Base-by-base conservation (phyloP, 2,888 invertebrate species). In the Drosophila greeni region DNA sequence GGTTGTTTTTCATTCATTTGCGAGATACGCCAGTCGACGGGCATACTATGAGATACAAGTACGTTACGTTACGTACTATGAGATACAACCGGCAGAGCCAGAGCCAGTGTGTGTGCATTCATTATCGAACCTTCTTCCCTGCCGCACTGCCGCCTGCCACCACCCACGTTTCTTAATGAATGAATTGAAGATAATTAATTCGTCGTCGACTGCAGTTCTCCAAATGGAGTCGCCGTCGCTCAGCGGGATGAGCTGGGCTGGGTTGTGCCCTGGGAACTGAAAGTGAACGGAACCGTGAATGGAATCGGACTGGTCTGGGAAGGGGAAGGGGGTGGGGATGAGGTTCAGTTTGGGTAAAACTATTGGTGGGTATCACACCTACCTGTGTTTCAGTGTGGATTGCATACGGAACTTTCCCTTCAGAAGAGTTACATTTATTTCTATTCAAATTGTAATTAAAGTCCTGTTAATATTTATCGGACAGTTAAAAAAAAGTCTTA, bases 161-260 rank as follows among this genome's bases (percentile, higher is more conserved):
- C 45, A 20, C 37, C 72, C 78, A 73, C 84, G 73, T 73, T 71
- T 78, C 82, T 84, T 82, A 82, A 84, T 82, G 82, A 82, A 82
- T 85, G 85, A 82, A 85, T 78, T 85, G 73, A 78, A 84, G 82
- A 82, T 85, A 82, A 82, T 82, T 85, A 82, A 85, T 78, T 85
- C 78, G 73, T 83, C 78, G 73, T 51, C 57, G 69, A 70, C 76
- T 81, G 80, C 84, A 82, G 43, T 75, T 72, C 72, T 54, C 57
- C 45, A 40, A 43, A 48, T 31, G 53, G 43, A 59, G 45, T 57
- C 29, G 51, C 53, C 29, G 57, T 24, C 33, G 34, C 33, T 37
- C 33, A 24, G 42, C 31, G 49, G 14, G 37, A 53, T 33, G 55
- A 53, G 43, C 59, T 24, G 26, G 12, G 43, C 24, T 23, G 37